Conservation (phyloP, 2,113 vertebrate species). For the Onychostruthus taczanowskii region DNA sequence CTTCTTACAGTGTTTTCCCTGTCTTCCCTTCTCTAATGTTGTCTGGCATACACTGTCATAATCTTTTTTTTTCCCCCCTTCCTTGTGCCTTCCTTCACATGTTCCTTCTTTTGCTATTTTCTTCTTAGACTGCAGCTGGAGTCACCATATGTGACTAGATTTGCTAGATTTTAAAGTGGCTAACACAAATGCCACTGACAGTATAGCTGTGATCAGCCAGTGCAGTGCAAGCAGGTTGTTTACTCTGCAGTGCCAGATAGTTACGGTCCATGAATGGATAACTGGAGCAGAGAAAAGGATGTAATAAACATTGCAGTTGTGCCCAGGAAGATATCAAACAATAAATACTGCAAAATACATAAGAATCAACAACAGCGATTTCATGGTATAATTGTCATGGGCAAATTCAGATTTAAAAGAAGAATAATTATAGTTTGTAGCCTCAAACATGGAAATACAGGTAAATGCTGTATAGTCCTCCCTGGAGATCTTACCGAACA, state of each 20-base stretch:
- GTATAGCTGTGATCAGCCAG: not conserved
- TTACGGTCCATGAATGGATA: not conserved
- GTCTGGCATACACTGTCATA: not conserved
- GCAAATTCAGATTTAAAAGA: not conserved
- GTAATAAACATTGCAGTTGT: not conserved
- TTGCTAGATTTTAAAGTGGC: not conserved
- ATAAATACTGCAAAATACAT: not conserved
- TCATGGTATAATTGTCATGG: not conserved
- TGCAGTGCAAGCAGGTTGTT: not conserved
- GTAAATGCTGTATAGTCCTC: not conserved
- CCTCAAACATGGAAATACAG: not conserved
- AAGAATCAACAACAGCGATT: not conserved
- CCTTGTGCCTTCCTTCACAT: not conserved
- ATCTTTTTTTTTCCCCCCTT: not conserved
- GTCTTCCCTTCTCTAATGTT: not conserved
- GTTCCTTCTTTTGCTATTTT: not conserved
- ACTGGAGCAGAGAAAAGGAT: not conserved
- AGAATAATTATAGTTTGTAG: not conserved
- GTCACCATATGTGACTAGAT: not conserved
- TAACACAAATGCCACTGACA: not conserved
- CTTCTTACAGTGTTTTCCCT: not conserved
- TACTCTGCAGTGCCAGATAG: not conserved
- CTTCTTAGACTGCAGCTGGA: not conserved
- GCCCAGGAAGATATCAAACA: not conserved
- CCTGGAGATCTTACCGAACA: not conserved